Evolutionary conservation across 92 coral and sea anemone species (phyloP).

Genomic region (Montipora capitata): DNA sequence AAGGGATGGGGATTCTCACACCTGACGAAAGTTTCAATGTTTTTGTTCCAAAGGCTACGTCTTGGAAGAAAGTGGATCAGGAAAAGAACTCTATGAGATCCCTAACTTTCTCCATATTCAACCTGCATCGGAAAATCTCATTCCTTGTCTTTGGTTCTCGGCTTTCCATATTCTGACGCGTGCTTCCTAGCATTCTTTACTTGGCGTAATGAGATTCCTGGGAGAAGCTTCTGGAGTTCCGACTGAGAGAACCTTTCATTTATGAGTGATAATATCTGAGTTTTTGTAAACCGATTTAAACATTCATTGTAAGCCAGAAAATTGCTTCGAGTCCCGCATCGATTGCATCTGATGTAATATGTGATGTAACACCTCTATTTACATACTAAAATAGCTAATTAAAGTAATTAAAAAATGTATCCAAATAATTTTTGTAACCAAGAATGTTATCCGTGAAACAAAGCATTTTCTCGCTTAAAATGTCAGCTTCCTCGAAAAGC

Average conservation of each 20-base stretch:
- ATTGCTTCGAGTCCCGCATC: constrained; percentile 65
- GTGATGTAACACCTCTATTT: background rate
- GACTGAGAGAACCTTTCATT: constrained; percentile 51
- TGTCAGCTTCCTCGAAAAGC: background rate
- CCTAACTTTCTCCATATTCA: constrained; percentile 47
- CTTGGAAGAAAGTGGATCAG: constrained; percentile 60
- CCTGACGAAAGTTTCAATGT: constrained; percentile 44
- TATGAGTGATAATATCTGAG: constrained; percentile 38
- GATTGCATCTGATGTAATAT: background rate
- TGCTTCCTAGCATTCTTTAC: constrained; percentile 57
- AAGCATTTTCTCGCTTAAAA: background rate
- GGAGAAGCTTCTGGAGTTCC: constrained; percentile 54
- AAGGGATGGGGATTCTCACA: constrained; percentile 56
- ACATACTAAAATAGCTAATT: constrained; percentile 23
- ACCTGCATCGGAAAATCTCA: constrained; percentile 38
- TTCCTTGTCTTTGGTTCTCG: constrained; percentile 10
- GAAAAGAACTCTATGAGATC: constrained; percentile 41
- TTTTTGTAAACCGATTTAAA: constrained; percentile 43
- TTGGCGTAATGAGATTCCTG: constrained; percentile 58
- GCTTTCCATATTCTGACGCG: constrained; percentile 29
- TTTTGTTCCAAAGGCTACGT: constrained; percentile 60
- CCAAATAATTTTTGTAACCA: background rate
- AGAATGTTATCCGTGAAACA: background rate
- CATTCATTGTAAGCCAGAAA: constrained; percentile 51
- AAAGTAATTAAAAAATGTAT: background rate